Percentiles rank a stretch among this genome's conserved stretches.
Conservation (phyloP, 2,113 vertebrate species). For the Struthio camelus region DNA sequence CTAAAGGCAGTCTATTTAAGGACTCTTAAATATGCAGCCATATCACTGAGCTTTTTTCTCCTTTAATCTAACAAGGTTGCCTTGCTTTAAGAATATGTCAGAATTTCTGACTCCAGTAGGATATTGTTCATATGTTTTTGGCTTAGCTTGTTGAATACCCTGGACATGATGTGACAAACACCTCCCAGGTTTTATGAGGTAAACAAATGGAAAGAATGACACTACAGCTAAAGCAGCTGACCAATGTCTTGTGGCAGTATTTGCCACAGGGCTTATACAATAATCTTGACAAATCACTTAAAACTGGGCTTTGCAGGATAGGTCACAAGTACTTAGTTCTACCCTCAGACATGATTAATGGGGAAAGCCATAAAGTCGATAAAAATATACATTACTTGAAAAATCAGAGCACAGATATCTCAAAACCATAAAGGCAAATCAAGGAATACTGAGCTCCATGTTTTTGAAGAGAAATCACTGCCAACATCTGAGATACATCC, state of each 20-base stretch:
- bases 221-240: not conserved
- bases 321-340: not conserved
- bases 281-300: not conserved
- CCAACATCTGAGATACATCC: not conserved
- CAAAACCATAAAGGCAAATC: not conserved
- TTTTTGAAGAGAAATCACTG: not conserved
- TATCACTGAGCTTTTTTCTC: not conserved
- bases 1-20: not conserved
- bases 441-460: not conserved
- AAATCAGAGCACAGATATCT: not conserved
- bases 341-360: not conserved
- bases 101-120: not conserved
- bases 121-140: not conserved
- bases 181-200: not conserved
- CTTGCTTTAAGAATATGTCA: not conserved
- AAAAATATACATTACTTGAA: slow-evolving; percentile 19
- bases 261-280: not conserved
- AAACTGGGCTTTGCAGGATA: not conserved
- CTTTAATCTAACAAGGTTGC: not conserved
- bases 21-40: not conserved
- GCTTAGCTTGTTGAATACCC: not conserved
- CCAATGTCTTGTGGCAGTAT: not conserved
- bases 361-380: not conserved
- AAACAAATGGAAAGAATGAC: not conserved
- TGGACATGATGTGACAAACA: not conserved